These are phyloP conservation scores for Drosophila aldrichi DNA, from an alignment of 2,888 invertebrate species.

Conservation along the genomic window DNA sequence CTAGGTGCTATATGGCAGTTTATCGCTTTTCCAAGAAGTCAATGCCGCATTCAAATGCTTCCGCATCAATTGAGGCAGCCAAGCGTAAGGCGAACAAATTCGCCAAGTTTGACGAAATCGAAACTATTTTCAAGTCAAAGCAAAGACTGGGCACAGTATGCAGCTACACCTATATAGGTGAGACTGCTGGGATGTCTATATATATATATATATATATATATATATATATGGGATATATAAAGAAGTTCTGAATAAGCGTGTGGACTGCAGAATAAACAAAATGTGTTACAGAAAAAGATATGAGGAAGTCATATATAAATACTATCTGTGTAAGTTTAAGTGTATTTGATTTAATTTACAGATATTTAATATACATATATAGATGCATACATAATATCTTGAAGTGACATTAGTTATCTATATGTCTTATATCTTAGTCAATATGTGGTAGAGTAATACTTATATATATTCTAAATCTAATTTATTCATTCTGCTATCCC, in stretches of 20 bases:
- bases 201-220: not conserved
- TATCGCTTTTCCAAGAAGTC: constrained; percentile 78
- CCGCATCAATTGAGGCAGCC: constrained; percentile 70
- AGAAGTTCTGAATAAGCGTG: not conserved
- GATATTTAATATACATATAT: no score
- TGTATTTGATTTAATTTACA: no score
- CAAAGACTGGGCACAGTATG: not conserved
- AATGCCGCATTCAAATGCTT: constrained; percentile 58
- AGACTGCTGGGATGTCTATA: not conserved
- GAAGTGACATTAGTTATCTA: no score
- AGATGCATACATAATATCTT: no score
- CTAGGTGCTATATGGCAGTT: constrained; percentile 64
- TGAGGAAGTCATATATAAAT: not conserved
- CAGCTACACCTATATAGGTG: not conserved
- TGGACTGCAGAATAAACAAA: no score
- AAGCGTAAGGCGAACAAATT: constrained; percentile 7
- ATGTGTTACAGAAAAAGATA: not conserved
- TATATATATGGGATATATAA: not conserved
- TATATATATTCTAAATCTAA: no score
- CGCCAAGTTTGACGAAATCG: constrained; percentile 12
- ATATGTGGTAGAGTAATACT: no score
- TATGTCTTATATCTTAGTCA: no score
- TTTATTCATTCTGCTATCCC: no score
- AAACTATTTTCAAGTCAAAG: constrained; percentile 9
- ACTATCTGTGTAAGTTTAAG: no score